These are phyloP conservation scores for Stenurella melanura DNA, from an alignment of 2,888 invertebrate species.

Conservation along the genomic window DNA sequence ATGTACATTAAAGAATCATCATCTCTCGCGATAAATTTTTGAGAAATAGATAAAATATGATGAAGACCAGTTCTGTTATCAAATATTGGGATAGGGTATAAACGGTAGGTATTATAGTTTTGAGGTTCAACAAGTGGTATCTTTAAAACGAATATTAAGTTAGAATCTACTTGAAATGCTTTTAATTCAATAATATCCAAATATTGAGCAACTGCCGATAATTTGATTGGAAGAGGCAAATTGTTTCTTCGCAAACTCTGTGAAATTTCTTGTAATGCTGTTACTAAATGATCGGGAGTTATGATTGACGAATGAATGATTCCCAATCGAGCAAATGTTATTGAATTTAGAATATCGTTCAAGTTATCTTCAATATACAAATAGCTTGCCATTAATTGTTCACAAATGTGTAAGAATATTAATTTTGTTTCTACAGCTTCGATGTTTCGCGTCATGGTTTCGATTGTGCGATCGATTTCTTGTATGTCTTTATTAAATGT, in stretches of 20 bases:
- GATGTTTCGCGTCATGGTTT: too few species aligned
- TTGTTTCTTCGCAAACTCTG: background rate
- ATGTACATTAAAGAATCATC: constrained; percentile 11
- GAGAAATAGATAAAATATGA: constrained; percentile 13
- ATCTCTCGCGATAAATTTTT: constrained; percentile 2
- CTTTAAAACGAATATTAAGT: background rate
- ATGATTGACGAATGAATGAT: constrained; percentile 1
- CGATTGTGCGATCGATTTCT: too few species aligned
- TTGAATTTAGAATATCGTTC: constrained; percentile 5
- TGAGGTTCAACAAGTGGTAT: background rate
- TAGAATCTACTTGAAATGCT: background rate
- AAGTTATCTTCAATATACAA: background rate
- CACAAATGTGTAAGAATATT: background rate
- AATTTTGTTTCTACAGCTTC: background rate
- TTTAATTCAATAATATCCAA: background rate
- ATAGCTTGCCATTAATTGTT: background rate
- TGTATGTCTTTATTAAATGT: too few species aligned
- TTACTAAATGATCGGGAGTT: background rate
- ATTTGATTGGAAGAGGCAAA: background rate
- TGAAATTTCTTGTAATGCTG: background rate
- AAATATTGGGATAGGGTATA: background rate
- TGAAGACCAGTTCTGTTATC: constrained; percentile 22
- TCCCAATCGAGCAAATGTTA: background rate
- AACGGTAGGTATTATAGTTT: background rate
- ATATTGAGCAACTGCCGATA: background rate